Base-by-base conservation (phyloP, 1,140 invertebrate genomes). In the Aphelenchoides besseyi region DNA sequence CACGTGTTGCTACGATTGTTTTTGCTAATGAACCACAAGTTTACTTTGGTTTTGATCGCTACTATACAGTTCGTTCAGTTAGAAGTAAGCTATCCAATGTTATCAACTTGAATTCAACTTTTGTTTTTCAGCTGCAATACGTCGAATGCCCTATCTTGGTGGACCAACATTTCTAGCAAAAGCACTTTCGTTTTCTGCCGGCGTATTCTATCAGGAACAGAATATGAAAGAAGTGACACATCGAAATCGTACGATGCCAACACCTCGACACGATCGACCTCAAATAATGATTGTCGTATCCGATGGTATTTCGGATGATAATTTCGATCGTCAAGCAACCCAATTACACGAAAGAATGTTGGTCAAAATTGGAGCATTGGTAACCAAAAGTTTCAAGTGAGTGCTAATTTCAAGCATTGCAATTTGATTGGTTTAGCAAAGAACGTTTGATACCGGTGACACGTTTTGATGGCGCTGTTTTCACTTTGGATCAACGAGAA, bases 111-210 rank as follows among this genome's bases (percentile, higher is more conserved):
- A 16, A 16, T 37, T 32, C 12, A 68, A 63, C 30, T 9, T 0
- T 0, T 41, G 32, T 16, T 36, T 73, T 77, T 63, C 41, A 79
- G 80, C 57, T 36, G 79, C 79, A 5, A 63, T 81, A 1, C 48
- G 61, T 41, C 48, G 76, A 74, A 73, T 81, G 67, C 80, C 79
- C 1, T 81, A 81, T 57, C 59, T 78, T 2, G 79, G 79, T 54
- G 81, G 80, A 1, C 66, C 80, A 16, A 81, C 79, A 1, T 82
- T 78, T 68, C 67, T 81, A 5, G 81, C 79, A 1, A 81, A 81
- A 75, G 79, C 79, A 8, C 76, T 81, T 30, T 73, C 74, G 1
- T 81, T 81, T 52, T 75, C 80, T 2, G 79, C 81, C 0, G 79
- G 79, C 30, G 62, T 82, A 12, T 68, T 81, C 8, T 80, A 74